A percentile compares a stretch with the other conserved stretches of the same genome.
Evolutionary conservation across 2,888 invertebrate genomes (phyloP).

Genomic region (Himalopsyche tibetana): DNA sequence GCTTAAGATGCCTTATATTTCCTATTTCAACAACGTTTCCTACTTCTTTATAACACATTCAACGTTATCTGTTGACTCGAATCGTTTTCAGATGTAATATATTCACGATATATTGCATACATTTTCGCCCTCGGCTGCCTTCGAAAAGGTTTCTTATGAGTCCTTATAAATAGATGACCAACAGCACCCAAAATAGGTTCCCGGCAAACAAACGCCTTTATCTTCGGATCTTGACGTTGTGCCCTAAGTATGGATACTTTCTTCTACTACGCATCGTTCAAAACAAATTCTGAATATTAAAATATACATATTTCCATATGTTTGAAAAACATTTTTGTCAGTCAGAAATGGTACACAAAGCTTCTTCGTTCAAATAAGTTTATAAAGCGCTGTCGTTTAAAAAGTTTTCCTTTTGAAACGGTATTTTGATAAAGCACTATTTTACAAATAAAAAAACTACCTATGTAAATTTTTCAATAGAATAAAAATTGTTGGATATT

Average conservation of each 20-base stretch:
- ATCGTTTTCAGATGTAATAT: slow-evolving; percentile 26
- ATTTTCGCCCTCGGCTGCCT: slow-evolving; percentile 11
- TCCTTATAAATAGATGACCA: slow-evolving; percentile 26
- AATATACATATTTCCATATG: neutral
- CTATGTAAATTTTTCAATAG: no score
- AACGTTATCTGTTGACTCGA: slow-evolving; percentile 7
- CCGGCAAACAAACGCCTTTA: slow-evolving; percentile 20
- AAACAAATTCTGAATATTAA: neutral
- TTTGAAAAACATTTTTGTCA: no score
- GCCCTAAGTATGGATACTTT: neutral
- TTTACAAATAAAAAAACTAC: no score
- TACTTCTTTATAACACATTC: neutral
- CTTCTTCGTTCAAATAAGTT: no score
- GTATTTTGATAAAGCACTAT: no score
- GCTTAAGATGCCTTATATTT: no score
- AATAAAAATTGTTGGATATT: no score
- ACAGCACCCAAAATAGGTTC: neutral
- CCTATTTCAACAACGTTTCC: neutral
- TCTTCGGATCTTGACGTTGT: neutral
- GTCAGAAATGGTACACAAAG: no score
- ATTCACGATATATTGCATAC: slow-evolving; percentile 16
- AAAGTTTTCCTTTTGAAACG: no score
- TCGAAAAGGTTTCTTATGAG: neutral
- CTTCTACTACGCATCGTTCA: neutral
- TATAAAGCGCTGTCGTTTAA: no score